Conservation (phyloP, 53 echinoderm and acorn worm genomes). For the Crossaster papposus region DNA sequence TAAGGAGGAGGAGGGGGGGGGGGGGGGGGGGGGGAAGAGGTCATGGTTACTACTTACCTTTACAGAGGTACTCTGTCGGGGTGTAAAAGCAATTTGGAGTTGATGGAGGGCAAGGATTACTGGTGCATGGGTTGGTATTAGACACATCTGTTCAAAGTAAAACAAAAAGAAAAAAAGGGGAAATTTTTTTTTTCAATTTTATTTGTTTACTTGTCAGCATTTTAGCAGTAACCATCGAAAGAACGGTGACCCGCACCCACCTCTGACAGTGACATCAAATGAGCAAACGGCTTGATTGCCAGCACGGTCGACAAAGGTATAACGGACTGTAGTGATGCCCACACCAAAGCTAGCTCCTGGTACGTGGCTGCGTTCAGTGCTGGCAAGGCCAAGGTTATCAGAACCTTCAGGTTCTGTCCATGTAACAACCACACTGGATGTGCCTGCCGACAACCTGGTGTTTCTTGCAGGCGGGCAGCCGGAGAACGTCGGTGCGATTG, state of each 20-base stretch:
- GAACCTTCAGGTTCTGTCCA: constrained; percentile 53
- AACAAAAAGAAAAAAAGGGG: not conserved
- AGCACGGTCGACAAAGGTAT: constrained; percentile 9
- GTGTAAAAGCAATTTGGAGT: not conserved
- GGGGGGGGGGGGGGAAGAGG: not conserved
- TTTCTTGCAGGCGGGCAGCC: constrained; percentile 46
- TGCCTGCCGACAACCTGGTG: constrained; percentile 32
- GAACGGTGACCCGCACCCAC: constrained; percentile 15
- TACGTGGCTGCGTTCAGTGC: not conserved
- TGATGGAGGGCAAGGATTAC: not conserved
- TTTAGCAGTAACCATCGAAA: no score
- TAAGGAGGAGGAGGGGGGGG: no score
- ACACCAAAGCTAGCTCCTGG: constrained; percentile 44
- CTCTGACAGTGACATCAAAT: not conserved
- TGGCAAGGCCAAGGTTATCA: constrained; percentile 53
- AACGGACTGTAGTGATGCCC: constrained; percentile 39
- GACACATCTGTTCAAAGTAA: not conserved
- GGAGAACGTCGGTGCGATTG: constrained; percentile 26
- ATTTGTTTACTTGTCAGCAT: no score
- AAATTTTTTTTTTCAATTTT: not conserved
- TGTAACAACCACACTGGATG: constrained; percentile 14
- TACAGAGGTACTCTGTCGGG: not conserved
- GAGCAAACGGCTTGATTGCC: constrained; percentile 28
- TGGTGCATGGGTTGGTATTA: not conserved
- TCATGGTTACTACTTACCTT: not conserved